phyloP scores from a whole-genome alignment of 2,888 invertebrate species.

The Platynereis dumerilii region DNA sequence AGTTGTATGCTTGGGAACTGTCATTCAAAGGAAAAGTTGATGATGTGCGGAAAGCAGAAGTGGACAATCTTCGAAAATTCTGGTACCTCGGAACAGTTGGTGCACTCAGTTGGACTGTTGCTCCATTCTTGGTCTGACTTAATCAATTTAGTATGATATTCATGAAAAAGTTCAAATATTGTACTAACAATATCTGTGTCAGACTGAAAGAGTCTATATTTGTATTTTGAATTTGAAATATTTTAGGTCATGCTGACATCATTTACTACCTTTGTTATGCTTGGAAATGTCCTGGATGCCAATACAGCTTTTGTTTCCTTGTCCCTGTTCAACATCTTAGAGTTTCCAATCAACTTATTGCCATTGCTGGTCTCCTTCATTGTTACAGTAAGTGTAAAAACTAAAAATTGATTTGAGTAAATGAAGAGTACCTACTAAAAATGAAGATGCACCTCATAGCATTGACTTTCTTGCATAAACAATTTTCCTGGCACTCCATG shows the following conservation, averaged over 20 bases:
- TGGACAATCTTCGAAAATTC: conserved; percentile 48
- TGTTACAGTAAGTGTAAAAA: conserved; percentile 47
- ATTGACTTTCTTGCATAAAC: too few species aligned
- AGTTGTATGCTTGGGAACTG: conserved; percentile 62
- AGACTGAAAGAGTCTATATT: too few species aligned
- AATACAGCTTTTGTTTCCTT: conserved; percentile 93
- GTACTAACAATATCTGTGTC: too few species aligned
- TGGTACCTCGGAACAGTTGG: conserved; percentile 46
- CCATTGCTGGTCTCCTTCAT: conserved; percentile 82
- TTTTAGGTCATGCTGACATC: conserved; percentile 56
- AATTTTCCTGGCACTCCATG: too few species aligned
- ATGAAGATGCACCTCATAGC: too few species aligned
- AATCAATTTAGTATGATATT: not conserved
- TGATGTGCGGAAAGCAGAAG: conserved; percentile 55
- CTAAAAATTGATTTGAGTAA: too few species aligned
- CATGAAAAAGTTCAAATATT: too few species aligned
- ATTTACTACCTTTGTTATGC: conserved; percentile 70
- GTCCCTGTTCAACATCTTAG: conserved; percentile 95
- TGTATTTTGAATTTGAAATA: too few species aligned
- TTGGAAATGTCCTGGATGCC: conserved; percentile 81
- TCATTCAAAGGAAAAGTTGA: conserved; percentile 55
- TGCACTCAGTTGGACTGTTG: conserved; percentile 21
- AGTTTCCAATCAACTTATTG: conserved; percentile 93
- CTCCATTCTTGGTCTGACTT: conserved; percentile 25
- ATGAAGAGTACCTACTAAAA: too few species aligned